These are phyloP conservation scores for Dicranocentrus wangi DNA, from an alignment of 2,888 invertebrate genomes.

Conservation along the genomic window DNA sequence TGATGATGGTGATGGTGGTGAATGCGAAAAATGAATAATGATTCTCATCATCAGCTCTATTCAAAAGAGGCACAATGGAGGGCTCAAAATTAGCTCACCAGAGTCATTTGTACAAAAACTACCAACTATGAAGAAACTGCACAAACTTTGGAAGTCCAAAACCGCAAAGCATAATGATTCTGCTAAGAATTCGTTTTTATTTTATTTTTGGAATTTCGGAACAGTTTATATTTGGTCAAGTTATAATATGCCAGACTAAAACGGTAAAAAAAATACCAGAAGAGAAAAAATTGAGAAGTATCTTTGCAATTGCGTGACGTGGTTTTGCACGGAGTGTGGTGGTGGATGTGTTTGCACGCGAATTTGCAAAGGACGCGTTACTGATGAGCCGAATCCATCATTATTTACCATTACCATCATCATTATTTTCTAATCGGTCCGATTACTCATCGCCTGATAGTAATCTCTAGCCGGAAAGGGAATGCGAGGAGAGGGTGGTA, in stretches of 20 bases:
- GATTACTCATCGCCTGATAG: too few species aligned
- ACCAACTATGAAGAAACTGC: background rate
- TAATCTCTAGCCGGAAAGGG: too few species aligned
- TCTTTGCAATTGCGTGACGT: too few species aligned
- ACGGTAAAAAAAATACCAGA: too few species aligned
- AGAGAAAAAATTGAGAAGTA: too few species aligned
- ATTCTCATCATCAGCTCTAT: conserved; percentile 43
- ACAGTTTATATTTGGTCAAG: too few species aligned
- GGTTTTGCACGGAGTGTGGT: background rate
- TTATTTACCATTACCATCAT: background rate
- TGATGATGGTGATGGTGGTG: conserved; percentile 28
- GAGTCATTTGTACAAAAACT: background rate
- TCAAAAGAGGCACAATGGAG: conserved; percentile 39
- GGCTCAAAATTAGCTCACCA: conserved; percentile 37
- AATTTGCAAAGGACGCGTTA: conserved; percentile 29
- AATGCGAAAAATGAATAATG: conserved; percentile 54
- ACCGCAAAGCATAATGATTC: too few species aligned
- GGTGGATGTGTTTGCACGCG: background rate
- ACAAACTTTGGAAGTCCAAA: background rate
- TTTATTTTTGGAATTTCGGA: too few species aligned
- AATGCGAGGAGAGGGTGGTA: too few species aligned
- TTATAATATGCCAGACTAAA: too few species aligned
- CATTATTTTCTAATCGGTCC: too few species aligned
- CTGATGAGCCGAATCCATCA: conserved; percentile 34
- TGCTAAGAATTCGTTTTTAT: too few species aligned